Evolutionary conservation across 1,140 invertebrate genomes (phyloP).

Genomic region (Coptotermes formosanus): DNA sequence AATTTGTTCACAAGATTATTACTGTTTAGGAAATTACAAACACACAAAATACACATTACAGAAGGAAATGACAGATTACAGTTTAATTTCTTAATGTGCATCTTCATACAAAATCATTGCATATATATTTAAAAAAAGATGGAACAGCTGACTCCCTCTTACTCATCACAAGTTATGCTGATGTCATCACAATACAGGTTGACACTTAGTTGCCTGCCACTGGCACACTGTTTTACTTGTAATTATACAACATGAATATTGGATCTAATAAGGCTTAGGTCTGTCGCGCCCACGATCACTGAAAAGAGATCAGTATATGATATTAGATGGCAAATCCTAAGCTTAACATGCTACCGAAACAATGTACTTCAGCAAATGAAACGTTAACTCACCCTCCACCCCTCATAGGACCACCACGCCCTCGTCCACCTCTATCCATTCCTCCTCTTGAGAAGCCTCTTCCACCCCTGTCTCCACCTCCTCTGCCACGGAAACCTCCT

Average conservation of each 20-base stretch:
- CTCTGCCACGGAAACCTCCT: conserved; percentile 32
- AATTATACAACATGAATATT: background rate
- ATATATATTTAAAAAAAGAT: conserved; percentile 3
- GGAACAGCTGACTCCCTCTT: background rate
- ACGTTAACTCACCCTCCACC: conserved; percentile 31
- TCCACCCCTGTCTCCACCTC: conserved; percentile 32
- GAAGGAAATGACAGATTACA: background rate
- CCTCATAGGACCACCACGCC: conserved; percentile 33
- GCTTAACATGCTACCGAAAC: background rate
- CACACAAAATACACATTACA: background rate
- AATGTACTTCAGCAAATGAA: background rate
- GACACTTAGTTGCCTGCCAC: background rate
- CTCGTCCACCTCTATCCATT: conserved; percentile 33
- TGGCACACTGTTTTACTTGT: background rate
- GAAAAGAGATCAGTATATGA: background rate
- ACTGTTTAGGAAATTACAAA: background rate
- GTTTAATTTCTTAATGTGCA: background rate
- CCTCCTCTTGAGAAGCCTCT: conserved; percentile 32
- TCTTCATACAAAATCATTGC: background rate
- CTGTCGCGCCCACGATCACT: conserved; percentile 31
- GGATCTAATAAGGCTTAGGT: conserved; percentile 26
- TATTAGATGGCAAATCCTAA: background rate
- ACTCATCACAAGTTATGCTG: background rate
- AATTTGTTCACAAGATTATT: background rate
- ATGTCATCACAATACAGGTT: background rate